These are phyloP conservation scores for Tigriopus californicus DNA, from an alignment of 2,888 invertebrate genomes.

Conservation along the genomic window DNA sequence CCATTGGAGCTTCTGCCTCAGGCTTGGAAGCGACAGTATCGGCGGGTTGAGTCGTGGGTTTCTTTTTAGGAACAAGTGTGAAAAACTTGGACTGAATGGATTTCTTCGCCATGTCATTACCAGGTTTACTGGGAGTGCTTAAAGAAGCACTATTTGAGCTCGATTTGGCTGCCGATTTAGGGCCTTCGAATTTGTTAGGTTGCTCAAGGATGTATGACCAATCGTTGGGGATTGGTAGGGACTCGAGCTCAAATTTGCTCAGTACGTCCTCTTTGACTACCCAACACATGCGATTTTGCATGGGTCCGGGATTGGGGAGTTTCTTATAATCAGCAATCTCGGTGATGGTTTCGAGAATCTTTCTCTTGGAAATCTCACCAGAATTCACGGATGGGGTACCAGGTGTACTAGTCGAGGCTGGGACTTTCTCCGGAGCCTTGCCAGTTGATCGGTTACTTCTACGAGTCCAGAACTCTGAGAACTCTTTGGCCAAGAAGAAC, in stretches of 20 bases:
- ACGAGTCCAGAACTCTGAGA: constrained; percentile 29
- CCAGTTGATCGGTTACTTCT: neutral
- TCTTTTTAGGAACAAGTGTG: too few relatives aligned
- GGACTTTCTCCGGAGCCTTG: neutral
- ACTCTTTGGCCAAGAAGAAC: constrained; percentile 40
- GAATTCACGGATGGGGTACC: neutral
- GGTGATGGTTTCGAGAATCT: neutral
- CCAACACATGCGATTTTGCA: neutral
- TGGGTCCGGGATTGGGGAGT: neutral
- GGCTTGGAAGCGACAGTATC: too few relatives aligned
- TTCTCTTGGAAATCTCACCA: neutral
- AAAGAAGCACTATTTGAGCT: neutral
- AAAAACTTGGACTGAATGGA: too few relatives aligned
- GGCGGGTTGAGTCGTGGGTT: too few relatives aligned
- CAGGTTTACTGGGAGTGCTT: too few relatives aligned
- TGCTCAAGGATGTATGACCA: constrained; percentile 12
- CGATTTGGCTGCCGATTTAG: neutral
- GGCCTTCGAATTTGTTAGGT: neutral
- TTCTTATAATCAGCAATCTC: constrained; percentile 14
- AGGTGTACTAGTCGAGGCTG: neutral
- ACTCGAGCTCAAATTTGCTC: neutral
- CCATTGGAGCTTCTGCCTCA: too few relatives aligned
- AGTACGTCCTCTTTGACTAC: constrained; percentile 12
- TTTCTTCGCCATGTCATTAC: too few relatives aligned
- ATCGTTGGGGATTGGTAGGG: neutral